Conservation (phyloP, 2,888 invertebrate species). For the Ophion ventricosus region DNA sequence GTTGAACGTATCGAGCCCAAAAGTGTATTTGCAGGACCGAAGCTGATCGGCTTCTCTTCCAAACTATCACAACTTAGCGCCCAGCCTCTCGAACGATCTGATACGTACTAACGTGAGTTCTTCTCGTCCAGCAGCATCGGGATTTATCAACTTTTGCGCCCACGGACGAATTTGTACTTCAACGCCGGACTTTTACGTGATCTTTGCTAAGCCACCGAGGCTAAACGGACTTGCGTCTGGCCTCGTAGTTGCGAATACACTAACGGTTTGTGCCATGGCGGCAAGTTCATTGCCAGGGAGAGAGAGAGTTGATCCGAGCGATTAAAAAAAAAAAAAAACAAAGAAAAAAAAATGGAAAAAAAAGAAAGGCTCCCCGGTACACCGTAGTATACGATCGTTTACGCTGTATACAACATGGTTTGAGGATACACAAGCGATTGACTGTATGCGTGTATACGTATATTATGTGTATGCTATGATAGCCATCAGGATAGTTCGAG, state of each 20-base stretch:
- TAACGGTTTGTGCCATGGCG: slow-evolving; percentile 71
- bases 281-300: slow-evolving; percentile 82
- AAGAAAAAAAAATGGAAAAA: slow-evolving; percentile 73
- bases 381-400: slow-evolving; percentile 6
- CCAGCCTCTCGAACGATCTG: background rate
- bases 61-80: background rate
- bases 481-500: slow-evolving; percentile 21
- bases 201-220: background rate
- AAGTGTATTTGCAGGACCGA: slow-evolving; percentile 19
- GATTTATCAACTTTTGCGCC: background rate
- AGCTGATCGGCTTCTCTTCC: slow-evolving; percentile 7
- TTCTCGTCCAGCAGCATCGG: background rate
- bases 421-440: background rate
- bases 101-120: background rate
- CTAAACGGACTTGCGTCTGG: slow-evolving; percentile 70
- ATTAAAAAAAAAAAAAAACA: slow-evolving; percentile 74
- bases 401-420: slow-evolving; percentile 6
- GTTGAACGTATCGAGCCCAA: slow-evolving; percentile 44
- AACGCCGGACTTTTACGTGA: background rate
- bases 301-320: slow-evolving; percentile 79
- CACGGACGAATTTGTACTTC: background rate
- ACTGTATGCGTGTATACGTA: background rate
- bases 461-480: slow-evolving; percentile 7
- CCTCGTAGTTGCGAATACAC: slow-evolving; percentile 79
- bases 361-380: slow-evolving; percentile 59